Percentiles rank a stretch among this genome's conserved stretches.
Evolutionary conservation across 2,797 vertebrate species (phyloP).

Genomic region (Hydrocynus forskahlii): DNA sequence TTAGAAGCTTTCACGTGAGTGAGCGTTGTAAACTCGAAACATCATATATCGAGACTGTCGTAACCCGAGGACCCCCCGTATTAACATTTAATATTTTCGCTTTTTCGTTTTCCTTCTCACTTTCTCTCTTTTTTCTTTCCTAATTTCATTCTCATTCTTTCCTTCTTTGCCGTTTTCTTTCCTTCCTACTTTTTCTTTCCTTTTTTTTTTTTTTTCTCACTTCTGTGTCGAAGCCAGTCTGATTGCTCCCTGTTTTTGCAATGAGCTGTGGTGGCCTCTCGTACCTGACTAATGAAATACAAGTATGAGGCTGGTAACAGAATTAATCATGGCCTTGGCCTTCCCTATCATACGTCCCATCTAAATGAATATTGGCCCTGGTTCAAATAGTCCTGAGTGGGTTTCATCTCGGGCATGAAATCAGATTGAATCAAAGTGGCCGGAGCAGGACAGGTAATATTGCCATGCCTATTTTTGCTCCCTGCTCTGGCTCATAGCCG

Average conservation of each 20-base stretch:
- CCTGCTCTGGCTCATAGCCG: neutral
- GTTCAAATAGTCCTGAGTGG: slow-evolving; percentile 52
- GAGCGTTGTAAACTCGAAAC: no score
- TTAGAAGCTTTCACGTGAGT: no score
- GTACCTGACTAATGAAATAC: slow-evolving; percentile 55
- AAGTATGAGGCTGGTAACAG: slow-evolving; percentile 49
- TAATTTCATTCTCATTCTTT: neutral
- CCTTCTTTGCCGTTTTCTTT: neutral
- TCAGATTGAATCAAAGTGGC: slow-evolving; percentile 58
- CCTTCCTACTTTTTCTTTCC: neutral
- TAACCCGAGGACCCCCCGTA: no score
- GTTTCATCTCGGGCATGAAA: slow-evolving; percentile 58
- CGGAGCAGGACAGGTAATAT: slow-evolving; percentile 54
- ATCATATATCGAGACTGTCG: no score
- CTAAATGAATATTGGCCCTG: slow-evolving; percentile 57
- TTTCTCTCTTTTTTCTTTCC: neutral
- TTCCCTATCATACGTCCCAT: slow-evolving; percentile 45
- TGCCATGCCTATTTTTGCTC: slow-evolving; percentile 49
- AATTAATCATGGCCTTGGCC: slow-evolving; percentile 50
- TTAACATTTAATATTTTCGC: no score
- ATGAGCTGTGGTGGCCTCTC: slow-evolving; percentile 46
- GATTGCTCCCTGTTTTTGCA: slow-evolving; percentile 47
- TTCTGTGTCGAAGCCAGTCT: slow-evolving; percentile 27
- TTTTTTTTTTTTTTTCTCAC: neutral
- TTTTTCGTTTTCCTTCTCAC: neutral